phyloP scores from a whole-genome alignment of 2,888 invertebrate genomes.

The Athetis lepigone region DNA sequence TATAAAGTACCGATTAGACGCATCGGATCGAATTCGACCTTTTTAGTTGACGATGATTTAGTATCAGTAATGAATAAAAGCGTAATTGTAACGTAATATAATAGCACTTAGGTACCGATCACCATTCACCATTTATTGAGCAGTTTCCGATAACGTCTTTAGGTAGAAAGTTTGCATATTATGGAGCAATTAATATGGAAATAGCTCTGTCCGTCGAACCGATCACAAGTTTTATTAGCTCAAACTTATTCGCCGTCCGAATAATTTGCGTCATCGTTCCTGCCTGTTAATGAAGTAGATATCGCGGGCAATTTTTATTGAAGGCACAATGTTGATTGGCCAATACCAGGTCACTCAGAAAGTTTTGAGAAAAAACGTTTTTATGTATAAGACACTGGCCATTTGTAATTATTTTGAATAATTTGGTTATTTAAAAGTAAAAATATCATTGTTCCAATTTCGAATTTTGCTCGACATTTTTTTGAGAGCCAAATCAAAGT shows the following conservation, averaged over 20 bases:
- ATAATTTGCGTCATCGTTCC: slow-evolving; percentile 31
- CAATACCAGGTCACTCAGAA: no score
- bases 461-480: no score
- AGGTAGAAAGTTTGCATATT: slow-evolving; percentile 57
- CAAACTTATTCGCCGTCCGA: slow-evolving; percentile 46
- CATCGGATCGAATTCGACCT: not conserved
- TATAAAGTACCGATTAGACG: not conserved
- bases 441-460: no score
- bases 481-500: no score
- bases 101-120: slow-evolving; percentile 44
- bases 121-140: slow-evolving; percentile 39
- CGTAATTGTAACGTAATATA: slow-evolving; percentile 18
- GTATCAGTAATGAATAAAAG: not conserved
- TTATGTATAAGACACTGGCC: no score
- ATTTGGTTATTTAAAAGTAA: no score
- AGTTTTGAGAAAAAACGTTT: no score
- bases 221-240: slow-evolving; percentile 55
- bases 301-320: no score
- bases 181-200: slow-evolving; percentile 63
- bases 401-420: no score
- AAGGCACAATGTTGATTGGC: not conserved
- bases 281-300: slow-evolving; percentile 21
- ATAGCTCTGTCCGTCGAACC: slow-evolving; percentile 44
- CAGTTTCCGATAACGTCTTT: slow-evolving; percentile 47
- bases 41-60: slow-evolving; percentile 3